phyloP scores from a whole-genome alignment of 2,797 vertebrate species.

The Propithecus deckenii region DNA sequence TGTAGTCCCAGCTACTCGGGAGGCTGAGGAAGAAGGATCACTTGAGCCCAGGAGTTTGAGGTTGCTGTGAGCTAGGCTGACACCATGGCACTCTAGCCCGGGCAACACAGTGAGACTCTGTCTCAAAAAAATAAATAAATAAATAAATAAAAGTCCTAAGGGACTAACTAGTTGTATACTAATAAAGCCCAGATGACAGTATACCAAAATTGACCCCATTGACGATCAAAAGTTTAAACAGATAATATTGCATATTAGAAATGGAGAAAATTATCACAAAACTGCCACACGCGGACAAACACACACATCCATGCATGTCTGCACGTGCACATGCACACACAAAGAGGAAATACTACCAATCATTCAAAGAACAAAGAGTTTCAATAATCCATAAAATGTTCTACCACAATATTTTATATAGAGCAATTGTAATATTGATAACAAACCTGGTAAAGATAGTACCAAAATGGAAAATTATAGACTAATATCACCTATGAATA shows the following conservation, averaged over 20 bases:
- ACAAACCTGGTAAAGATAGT: neutral
- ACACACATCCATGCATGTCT: too few species aligned
- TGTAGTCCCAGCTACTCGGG: too few species aligned
- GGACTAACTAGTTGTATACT: neutral
- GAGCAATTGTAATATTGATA: neutral
- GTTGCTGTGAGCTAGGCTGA: too few species aligned
- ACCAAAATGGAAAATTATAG: neutral
- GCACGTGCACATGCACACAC: neutral
- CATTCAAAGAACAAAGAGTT: neutral
- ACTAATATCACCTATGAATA: neutral
- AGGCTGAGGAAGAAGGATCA: too few species aligned
- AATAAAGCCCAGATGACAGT: neutral
- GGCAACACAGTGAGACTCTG: too few species aligned
- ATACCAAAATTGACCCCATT: neutral
- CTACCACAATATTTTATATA: neutral
- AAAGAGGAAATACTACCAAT: neutral
- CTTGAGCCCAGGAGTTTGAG: too few species aligned
- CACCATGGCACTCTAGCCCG: too few species aligned
- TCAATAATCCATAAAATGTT: neutral
- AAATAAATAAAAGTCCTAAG: too few species aligned
- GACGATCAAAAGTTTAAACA: neutral
- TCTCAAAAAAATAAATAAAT: too few species aligned
- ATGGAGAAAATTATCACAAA: neutral
- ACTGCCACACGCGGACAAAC: neutral
- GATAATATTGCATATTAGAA: neutral